Base-by-base conservation (phyloP, 2,113 vertebrate genomes). In the Edolisoma coerulescens region DNA sequence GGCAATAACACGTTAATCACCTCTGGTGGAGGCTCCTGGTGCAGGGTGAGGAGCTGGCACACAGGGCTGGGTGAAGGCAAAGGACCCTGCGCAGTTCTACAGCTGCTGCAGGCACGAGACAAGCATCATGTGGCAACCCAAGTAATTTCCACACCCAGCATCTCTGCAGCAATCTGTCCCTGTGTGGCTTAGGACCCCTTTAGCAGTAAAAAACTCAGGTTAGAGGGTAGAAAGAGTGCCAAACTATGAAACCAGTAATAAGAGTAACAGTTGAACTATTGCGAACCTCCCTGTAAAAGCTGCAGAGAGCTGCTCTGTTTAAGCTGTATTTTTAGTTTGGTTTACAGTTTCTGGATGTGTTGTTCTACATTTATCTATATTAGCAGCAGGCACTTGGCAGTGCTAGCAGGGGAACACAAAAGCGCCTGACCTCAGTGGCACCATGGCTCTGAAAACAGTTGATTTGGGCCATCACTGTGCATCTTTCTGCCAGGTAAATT, bases 401-500 rank as follows among this genome's bases (percentile, higher is more conserved):
- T 73, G 63, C 28, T 35, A 20, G 60, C 71, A 74, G 75, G 45
- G 30, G 50, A 86, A 16, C 26, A 42, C 45, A 26, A 32, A 87
- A 81, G 8, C 0, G 0, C 33, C 60, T 32, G 86, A 84, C 68
- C 64, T 87, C 32, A 3, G 49, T 35, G 68, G 41, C 82, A 85
- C 26, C 32, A 4, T 2, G 21, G 49, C 59, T 59, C 71, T 54
- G 50, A 27, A 65, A 88, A 37, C 8, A 21, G 42, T 42, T 59
- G 39, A 35, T 82, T 1, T 90, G 73, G 68, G 71, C 57, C 33
- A 49, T 32, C 24, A 47, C 5, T 2, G 1, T 32, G 19, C n/a
- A 70, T 47, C 42, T 64, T 86, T 92, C 84, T 92, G 54, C 23
- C 44, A 47, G 91, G 47, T n/a, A 57, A 77, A 70, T 61, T 35